Evolutionary conservation across 2,888 invertebrate genomes (phyloP), one percentile per base, ranked within the genome.

Genomic region (Brachyopa scutellaris): DNA sequence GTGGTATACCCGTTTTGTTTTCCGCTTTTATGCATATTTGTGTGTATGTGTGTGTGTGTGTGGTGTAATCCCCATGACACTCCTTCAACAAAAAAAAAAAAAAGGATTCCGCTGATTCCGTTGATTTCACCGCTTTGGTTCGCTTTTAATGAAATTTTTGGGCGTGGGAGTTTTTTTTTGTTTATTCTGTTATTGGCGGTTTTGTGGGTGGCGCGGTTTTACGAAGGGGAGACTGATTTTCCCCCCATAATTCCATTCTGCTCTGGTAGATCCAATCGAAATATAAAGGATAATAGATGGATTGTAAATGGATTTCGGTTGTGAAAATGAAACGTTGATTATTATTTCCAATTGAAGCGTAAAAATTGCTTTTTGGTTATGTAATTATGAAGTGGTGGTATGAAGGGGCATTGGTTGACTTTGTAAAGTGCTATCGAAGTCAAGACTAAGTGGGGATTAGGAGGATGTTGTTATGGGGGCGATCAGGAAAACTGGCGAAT

Each of bases 261-360:
- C 55, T 15, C 19, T 36, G 55, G 55, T 66, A 57, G 57, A 64
- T 74, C 57, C 64, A 66, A 74, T 74, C 40, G 49, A 29, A 66
- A 49, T 55, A 74, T 74, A 73, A 64, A 73, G 64, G 64, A 73
- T 73, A 73, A 64, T 73, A 55, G 64, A 73, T 73, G 64, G 55
- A 64, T 73, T 64, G 55, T 57, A 73, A 64, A 64, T 72, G 73
- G 55, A 64, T 64, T 64, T 64, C 15, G 57, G 57, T 73, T 55
- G 72, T 55, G 55, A 40, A 40, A 66, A 74, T 74, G 40, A 66
- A 74, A 74, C 57, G 74, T 59, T 74, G 64, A 66, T 74, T 66
- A 55, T 74, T 59, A 66, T 74, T 74, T 15, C 47, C 33, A 66
- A 74, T 57, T 31, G 74, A 57, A 66, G 74, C 66, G 74, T 66